phyloP scores from a whole-genome alignment of 2,888 invertebrate genomes.

The Phaedon cochleariae region DNA sequence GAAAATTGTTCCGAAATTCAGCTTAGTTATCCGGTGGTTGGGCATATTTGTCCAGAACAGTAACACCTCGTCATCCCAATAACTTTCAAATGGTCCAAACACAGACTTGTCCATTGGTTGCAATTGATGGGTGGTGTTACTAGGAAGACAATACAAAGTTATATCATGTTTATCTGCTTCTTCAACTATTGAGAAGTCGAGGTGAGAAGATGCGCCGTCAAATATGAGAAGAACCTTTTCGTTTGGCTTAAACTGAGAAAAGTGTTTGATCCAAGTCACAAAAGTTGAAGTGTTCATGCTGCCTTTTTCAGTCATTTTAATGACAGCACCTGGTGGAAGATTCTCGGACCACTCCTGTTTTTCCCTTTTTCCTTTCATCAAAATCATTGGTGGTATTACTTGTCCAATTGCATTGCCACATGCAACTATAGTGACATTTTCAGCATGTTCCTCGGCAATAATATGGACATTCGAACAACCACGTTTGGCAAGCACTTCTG shows the following conservation, averaged over 20 bases:
- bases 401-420: constrained; percentile 50
- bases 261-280: too few relatives aligned
- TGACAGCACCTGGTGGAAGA: constrained; percentile 32
- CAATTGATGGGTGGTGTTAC: background rate
- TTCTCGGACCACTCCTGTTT: too few relatives aligned
- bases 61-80: too few relatives aligned
- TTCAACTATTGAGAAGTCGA: constrained; percentile 7
- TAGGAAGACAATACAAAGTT: constrained; percentile 2
- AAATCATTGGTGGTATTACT: constrained; percentile 46
- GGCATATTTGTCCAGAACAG: too few relatives aligned
- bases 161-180: constrained; percentile 10
- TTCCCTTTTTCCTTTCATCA: constrained; percentile 47
- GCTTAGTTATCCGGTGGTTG: background rate
- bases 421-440: constrained; percentile 21
- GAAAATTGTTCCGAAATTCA: background rate
- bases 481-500: constrained; percentile 46
- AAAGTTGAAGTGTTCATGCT: constrained; percentile 16
- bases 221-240: too few relatives aligned
- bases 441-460: constrained; percentile 49
- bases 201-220: constrained; percentile 15
- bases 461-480: constrained; percentile 49
- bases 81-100: too few relatives aligned
- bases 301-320: constrained; percentile 14
- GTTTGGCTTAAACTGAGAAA: too few relatives aligned
- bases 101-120: too few relatives aligned